These are phyloP conservation scores for Champsocephalus esox DNA, from an alignment of 2,797 vertebrate species.

Conservation along the genomic window DNA sequence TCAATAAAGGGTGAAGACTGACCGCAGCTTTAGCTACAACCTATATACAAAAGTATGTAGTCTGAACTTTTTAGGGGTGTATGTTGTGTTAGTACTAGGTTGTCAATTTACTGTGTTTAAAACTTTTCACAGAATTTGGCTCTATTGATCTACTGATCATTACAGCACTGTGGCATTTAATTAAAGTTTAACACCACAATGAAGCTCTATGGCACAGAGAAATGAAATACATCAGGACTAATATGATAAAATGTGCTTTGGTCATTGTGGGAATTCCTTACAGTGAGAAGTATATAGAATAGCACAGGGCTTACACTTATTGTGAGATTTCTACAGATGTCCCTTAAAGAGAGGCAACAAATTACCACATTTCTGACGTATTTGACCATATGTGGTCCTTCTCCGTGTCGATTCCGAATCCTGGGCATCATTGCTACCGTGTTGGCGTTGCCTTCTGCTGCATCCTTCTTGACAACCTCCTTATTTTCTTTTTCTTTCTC, in stretches of 20 bases:
- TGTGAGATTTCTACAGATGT: neutral
- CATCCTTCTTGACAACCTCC: constrained; percentile 22
- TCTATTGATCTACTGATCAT: no score
- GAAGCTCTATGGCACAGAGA: neutral
- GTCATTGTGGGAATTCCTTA: neutral
- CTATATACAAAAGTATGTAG: neutral
- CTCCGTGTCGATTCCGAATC: constrained; percentile 50
- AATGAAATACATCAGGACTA: neutral
- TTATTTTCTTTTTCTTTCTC: constrained; percentile 28
- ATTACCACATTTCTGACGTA: constrained; percentile 74
- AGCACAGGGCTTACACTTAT: neutral
- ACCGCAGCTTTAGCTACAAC: neutral
- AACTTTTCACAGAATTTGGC: neutral
- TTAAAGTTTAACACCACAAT: neutral
- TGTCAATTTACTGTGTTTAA: neutral
- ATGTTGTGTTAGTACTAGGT: neutral
- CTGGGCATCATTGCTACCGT: constrained; percentile 76
- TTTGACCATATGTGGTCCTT: constrained; percentile 63
- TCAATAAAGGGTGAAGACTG: neutral
- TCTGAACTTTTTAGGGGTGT: neutral
- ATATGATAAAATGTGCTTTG: neutral
- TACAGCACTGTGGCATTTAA: neutral
- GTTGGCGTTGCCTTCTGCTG: constrained; percentile 30
- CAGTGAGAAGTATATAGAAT: neutral
- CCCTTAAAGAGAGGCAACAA: neutral